Conservation (phyloP, 2,113 vertebrate genomes). For the Rhadina sibilatrix region DNA sequence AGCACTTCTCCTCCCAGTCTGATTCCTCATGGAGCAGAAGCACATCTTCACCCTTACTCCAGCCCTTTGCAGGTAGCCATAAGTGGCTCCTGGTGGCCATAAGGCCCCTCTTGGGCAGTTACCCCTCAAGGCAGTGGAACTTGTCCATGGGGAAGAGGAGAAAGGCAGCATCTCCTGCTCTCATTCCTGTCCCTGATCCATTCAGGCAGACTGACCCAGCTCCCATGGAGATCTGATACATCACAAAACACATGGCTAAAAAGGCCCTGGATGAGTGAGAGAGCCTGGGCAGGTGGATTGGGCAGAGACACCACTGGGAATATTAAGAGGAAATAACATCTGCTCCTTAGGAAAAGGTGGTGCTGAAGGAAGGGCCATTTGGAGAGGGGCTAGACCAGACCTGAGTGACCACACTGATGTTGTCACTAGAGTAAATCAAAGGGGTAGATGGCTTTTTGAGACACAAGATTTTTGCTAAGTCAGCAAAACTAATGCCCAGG, state of each 20-base stretch:
- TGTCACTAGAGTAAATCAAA: neutral
- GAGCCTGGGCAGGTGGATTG: neutral
- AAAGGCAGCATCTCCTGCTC: neutral
- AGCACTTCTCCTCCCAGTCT: neutral
- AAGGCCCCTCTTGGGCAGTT: neutral
- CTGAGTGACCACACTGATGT: neutral
- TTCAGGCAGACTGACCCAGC: neutral
- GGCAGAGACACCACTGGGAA: neutral
- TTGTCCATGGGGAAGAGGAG: neutral
- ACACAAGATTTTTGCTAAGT: neutral
- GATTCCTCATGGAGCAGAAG: neutral
- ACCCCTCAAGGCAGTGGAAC: neutral
- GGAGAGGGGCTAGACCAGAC: neutral
- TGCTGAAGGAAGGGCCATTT: neutral
- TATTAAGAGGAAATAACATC: neutral
- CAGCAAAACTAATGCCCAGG: neutral
- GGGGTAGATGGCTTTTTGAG: neutral
- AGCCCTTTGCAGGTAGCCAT: neutral
- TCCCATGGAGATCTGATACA: neutral
- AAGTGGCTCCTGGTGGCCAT: neutral
- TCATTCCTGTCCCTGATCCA: neutral
- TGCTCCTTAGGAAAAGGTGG: neutral
- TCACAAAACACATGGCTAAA: neutral
- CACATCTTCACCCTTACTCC: neutral
- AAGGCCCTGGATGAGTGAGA: accelerated